Evolutionary conservation across 2,113 vertebrate species (phyloP).

Genomic region (Hemiscyllium ocellatum): DNA sequence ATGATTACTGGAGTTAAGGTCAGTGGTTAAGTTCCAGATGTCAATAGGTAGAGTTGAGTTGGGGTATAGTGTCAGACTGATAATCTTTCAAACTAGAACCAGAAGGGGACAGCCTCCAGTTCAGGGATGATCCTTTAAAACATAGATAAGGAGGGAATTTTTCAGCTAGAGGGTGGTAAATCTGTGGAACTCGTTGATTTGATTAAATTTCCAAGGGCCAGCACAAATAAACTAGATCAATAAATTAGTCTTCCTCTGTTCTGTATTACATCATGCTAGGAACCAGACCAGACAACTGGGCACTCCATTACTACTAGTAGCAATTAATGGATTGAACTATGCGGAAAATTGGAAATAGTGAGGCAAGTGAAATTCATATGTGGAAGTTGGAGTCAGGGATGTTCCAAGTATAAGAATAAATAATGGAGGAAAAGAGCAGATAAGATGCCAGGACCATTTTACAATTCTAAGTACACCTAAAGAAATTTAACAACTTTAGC

Average conservation of each 20-base stretch:
- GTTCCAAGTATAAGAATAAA: background rate
- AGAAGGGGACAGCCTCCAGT: too few relatives aligned
- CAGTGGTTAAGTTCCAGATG: too few relatives aligned
- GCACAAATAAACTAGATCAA: background rate
- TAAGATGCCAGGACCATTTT: background rate
- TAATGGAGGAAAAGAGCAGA: background rate
- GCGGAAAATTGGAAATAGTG: background rate
- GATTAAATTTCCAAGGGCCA: background rate
- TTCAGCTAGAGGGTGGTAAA: too few relatives aligned
- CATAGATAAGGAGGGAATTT: too few relatives aligned
- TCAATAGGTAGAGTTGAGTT: too few relatives aligned
- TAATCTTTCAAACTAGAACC: too few relatives aligned
- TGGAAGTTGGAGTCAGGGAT: background rate
- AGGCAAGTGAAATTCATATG: too few relatives aligned
- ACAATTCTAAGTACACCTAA: background rate
- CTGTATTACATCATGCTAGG: background rate
- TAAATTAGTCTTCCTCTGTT: background rate
- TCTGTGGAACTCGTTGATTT: too few relatives aligned
- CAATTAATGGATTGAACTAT: background rate
- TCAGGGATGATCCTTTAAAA: too few relatives aligned
- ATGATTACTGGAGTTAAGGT: too few relatives aligned
- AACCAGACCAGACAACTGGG: background rate
- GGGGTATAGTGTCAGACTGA: too few relatives aligned
- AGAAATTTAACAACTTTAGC: background rate
- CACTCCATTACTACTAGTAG: background rate